Percentiles rank a stretch among this genome's conserved stretches.
Conservation (phyloP, 2,888 invertebrate genomes). For the Callosobruchus maculatus region DNA sequence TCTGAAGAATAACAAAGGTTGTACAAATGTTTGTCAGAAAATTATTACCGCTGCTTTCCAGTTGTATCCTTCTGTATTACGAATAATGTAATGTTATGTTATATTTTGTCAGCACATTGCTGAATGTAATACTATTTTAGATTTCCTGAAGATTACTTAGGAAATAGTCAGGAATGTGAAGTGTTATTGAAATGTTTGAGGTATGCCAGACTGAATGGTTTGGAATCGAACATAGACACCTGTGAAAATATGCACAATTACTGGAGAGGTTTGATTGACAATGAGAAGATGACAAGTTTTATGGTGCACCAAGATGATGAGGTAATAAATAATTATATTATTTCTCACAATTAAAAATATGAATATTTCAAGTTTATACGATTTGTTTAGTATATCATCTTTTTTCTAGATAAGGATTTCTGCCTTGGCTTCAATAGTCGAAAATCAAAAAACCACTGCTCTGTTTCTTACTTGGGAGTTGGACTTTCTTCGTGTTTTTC, state of each 20-base stretch:
- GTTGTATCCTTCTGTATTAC: conserved; percentile 38
- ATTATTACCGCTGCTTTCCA: conserved; percentile 44
- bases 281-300: conserved; percentile 53
- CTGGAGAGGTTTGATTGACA: conserved; percentile 57
- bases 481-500: conserved; percentile 57
- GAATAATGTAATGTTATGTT: conserved; percentile 31
- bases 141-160: conserved; percentile 30
- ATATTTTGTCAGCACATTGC: background rate
- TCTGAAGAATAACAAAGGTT: conserved; percentile 35
- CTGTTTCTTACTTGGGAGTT: conserved; percentile 60
- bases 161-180: conserved; percentile 34
- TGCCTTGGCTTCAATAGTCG: conserved; percentile 66
- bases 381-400: background rate
- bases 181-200: conserved; percentile 52
- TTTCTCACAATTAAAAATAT: too few relatives aligned
- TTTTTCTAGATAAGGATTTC: conserved; percentile 61
- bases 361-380: background rate
- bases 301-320: conserved; percentile 59
- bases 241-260: conserved; percentile 27
- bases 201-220: conserved; percentile 52
- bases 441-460: conserved; percentile 72
- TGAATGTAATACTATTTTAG: conserved; percentile 13
- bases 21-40: conserved; percentile 38
- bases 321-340: conserved; percentile 44
- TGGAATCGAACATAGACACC: conserved; percentile 28